phyloP scores from a whole-genome alignment of 2,797 vertebrate species.

The Heterohyrax brucei region DNA sequence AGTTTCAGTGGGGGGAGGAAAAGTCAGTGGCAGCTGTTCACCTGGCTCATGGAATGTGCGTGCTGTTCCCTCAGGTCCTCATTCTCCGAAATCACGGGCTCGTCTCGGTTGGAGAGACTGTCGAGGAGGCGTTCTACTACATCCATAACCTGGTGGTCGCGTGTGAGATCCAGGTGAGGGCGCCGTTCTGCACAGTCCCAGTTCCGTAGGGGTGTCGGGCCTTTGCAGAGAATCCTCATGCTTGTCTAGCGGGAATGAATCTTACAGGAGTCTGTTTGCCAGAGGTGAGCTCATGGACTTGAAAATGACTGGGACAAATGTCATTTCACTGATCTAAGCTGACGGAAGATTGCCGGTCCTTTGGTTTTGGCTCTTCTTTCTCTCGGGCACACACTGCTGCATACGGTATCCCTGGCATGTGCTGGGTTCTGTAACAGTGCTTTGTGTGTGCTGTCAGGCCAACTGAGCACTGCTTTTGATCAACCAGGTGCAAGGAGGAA shows the following conservation, averaged over 20 bases:
- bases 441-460: neutral
- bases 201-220: neutral
- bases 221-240: too few species aligned
- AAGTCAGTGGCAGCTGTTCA: neutral
- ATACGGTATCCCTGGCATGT: neutral
- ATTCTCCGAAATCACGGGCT: constrained; percentile 98
- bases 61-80: constrained; percentile 92
- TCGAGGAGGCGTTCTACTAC: constrained; percentile 99
- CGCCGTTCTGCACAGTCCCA: rapidly evolving
- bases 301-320: neutral
- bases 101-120: constrained; percentile 96
- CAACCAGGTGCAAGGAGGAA: neutral
- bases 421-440: neutral
- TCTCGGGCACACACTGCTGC: neutral
- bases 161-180: constrained; percentile 98
- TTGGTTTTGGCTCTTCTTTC: constrained; percentile 8
- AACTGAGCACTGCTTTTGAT: neutral
- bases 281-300: neutral
- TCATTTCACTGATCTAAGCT: neutral
- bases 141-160: constrained; percentile 98
- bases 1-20: neutral
- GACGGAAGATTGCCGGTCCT: neutral
- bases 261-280: neutral
- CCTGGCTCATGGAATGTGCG: neutral
- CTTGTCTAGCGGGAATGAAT: neutral